Percentiles rank a stretch among this genome's conserved stretches.
These are phyloP conservation scores for Apodemia duryi DNA, from an alignment of 2,888 invertebrate species.

Conservation along the genomic window DNA sequence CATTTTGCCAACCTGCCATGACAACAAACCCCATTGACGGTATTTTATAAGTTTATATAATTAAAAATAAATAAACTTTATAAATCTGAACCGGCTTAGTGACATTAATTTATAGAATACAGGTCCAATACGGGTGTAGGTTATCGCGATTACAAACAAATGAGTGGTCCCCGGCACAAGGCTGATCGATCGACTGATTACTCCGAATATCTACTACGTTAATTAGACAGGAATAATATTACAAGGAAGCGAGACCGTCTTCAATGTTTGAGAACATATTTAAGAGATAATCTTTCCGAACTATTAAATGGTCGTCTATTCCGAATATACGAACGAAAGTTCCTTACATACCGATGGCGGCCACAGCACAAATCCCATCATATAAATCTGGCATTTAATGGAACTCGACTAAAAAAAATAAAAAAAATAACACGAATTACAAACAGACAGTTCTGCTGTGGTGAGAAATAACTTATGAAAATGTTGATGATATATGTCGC, in stretches of 20 bases:
- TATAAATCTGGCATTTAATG: neutral
- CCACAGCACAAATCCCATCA: neutral
- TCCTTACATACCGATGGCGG: neutral
- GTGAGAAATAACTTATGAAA: slow-evolving; percentile 23
- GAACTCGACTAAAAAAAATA: neutral
- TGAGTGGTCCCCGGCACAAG: neutral
- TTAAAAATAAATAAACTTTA: no score
- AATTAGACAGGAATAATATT: neutral
- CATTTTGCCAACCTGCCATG: no score
- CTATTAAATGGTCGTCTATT: neutral
- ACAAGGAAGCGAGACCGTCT: neutral
- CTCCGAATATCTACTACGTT: neutral
- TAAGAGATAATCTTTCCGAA: neutral
- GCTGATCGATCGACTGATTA: neutral
- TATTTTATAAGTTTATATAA: no score
- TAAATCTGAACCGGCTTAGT: neutral
- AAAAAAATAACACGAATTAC: neutral
- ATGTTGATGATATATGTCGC: no score
- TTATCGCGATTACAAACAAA: neutral
- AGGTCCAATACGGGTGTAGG: neutral
- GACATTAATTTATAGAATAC: neutral
- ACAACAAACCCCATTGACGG: no score
- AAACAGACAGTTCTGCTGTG: slow-evolving; percentile 18
- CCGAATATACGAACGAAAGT: neutral
- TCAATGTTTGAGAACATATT: slow-evolving; percentile 4